These are phyloP conservation scores for Synanthedon formicaeformis DNA, from an alignment of 2,888 invertebrate species.

Conservation along the genomic window DNA sequence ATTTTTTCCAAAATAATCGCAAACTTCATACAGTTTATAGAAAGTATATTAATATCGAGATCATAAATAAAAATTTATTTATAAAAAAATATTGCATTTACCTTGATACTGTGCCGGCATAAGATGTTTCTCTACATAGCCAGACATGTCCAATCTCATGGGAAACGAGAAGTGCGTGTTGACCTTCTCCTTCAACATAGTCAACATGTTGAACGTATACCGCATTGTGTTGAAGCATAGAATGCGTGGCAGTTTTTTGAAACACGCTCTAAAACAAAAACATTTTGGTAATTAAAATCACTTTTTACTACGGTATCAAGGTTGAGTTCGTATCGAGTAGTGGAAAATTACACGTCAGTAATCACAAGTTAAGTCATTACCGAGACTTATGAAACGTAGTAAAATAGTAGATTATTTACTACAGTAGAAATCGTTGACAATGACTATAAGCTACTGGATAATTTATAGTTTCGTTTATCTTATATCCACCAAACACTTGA, in stretches of 20 bases:
- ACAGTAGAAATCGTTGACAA: too few relatives aligned
- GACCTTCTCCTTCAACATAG: conserved; percentile 97
- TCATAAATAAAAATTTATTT: background rate
- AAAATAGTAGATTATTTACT: too few relatives aligned
- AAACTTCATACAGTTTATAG: background rate
- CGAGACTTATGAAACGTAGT: too few relatives aligned
- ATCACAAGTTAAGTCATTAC: too few relatives aligned
- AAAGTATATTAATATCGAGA: background rate
- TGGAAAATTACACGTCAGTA: too few relatives aligned
- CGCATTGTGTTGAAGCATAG: conserved; percentile 97
- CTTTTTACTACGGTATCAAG: background rate
- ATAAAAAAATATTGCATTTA: conserved; percentile 17
- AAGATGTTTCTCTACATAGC: conserved; percentile 92
- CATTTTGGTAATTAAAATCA: background rate
- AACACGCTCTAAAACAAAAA: conserved; percentile 79
- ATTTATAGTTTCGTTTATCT: too few relatives aligned
- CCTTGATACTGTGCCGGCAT: conserved; percentile 91
- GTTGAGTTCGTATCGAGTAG: too few relatives aligned
- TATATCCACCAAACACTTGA: too few relatives aligned
- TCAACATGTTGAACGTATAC: conserved; percentile 97
- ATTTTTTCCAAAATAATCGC: background rate
- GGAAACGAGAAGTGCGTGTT: conserved; percentile 98
- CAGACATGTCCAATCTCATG: conserved; percentile 91
- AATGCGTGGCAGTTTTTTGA: conserved; percentile 92
- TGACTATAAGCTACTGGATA: too few relatives aligned